These are phyloP conservation scores for Brachyalestes nurse DNA, from an alignment of 2,797 vertebrate genomes.

Conservation along the genomic window DNA sequence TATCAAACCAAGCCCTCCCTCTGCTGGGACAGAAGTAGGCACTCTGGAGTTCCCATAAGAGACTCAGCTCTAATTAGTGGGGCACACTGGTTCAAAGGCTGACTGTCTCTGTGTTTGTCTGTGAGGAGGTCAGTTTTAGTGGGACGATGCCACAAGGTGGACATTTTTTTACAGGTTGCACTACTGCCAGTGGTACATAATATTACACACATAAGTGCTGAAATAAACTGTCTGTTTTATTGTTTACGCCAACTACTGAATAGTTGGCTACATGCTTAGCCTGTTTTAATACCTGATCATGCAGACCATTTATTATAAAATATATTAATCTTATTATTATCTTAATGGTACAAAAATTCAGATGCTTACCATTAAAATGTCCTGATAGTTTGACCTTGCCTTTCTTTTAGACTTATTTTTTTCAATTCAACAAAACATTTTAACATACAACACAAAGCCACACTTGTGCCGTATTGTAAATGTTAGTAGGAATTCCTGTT, in stretches of 20 bases:
- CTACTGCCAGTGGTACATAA: not conserved
- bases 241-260: not conserved
- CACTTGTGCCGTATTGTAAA: not conserved
- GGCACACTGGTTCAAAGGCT: conserved; percentile 66
- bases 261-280: not conserved
- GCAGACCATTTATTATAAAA: no score
- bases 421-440: not conserved
- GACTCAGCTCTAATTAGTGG: conserved; percentile 78
- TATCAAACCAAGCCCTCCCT: conserved; percentile 54
- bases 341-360: no score
- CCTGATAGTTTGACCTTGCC: not conserved
- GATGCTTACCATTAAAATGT: not conserved
- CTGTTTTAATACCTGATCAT: not conserved
- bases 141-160: not conserved
- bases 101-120: conserved; percentile 23
- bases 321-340: no score
- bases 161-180: not conserved
- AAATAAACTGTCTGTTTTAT: not conserved
- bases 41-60: conserved; percentile 78
- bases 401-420: not conserved
- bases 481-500: not conserved
- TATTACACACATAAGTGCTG: not conserved
- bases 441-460: not conserved
- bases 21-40: conserved; percentile 65
- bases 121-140: not conserved